Percentiles rank a stretch among this genome's conserved stretches.
phyloP scores from a whole-genome alignment of 2,113 vertebrate genomes.

The Podarcis cretensis region DNA sequence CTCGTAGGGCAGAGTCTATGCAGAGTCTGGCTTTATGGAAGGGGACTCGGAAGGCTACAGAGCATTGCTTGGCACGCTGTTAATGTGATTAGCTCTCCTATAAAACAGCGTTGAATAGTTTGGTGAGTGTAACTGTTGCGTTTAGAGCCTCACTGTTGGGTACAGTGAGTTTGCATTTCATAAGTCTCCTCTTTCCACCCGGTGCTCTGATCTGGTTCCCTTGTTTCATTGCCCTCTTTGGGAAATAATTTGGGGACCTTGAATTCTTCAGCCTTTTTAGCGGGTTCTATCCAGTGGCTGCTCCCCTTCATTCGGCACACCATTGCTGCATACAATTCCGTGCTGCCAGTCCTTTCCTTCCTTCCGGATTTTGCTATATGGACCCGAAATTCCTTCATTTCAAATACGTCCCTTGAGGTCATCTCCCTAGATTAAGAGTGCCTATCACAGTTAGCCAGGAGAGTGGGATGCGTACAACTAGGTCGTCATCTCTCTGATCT shows the following conservation, averaged over 20 bases:
- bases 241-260: not conserved
- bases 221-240: not conserved
- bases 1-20: not conserved
- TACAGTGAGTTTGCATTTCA: not conserved
- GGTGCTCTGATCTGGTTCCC: not conserved
- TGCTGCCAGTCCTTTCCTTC: not conserved
- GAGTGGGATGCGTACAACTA: not conserved
- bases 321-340: not conserved
- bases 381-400: not conserved
- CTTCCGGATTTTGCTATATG: not conserved
- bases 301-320: not conserved
- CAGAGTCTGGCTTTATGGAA: not conserved
- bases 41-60: no score
- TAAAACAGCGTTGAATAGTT: not conserved
- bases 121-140: not conserved
- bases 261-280: not conserved
- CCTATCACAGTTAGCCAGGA: not conserved
- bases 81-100: no score
- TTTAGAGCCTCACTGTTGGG: not conserved
- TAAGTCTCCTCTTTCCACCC: not conserved
- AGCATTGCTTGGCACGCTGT: not conserved
- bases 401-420: not conserved
- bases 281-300: not conserved
- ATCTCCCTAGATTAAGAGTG: not conserved
- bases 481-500: not conserved